Percentiles rank a stretch among this genome's conserved stretches.
Evolutionary conservation across 2,888 invertebrate species (phyloP).

Genomic region (Colletes collaris): DNA sequence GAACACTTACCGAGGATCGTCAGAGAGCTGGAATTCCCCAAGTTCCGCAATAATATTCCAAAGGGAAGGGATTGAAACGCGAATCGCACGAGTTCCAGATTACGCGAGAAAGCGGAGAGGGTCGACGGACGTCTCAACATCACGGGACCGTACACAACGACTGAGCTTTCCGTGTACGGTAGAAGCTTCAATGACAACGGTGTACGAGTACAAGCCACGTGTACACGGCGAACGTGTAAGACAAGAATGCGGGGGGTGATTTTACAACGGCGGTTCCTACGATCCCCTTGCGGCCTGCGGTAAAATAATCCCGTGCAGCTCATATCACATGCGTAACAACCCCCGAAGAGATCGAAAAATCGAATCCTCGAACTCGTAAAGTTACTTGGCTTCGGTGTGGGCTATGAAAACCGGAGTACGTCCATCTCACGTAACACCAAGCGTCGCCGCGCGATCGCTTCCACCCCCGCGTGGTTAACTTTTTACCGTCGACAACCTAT

Average conservation of each 20-base stretch:
- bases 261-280: conserved; percentile 42
- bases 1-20: not conserved
- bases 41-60: not conserved
- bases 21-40: not conserved
- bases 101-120: not conserved
- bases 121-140: conserved; percentile 6
- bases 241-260: conserved; percentile 44
- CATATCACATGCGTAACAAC: conserved; percentile 58
- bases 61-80: not conserved
- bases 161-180: not conserved
- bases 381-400: conserved; percentile 55
- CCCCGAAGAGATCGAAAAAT: conserved; percentile 62
- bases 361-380: conserved; percentile 64
- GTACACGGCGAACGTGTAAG: conserved; percentile 32
- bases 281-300: conserved; percentile 43
- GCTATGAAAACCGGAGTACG: conserved; percentile 13
- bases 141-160: not conserved
- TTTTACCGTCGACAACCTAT: not conserved
- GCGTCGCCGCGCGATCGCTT: conserved; percentile 4
- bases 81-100: not conserved
- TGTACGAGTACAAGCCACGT: conserved; percentile 11
- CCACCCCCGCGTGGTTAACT: not conserved
- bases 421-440: conserved; percentile 25
- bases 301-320: conserved; percentile 69
- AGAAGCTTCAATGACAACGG: conserved; percentile 36